Evolutionary conservation across 2,888 invertebrate genomes (phyloP).

Genomic region (Argynnis bischoffii): DNA sequence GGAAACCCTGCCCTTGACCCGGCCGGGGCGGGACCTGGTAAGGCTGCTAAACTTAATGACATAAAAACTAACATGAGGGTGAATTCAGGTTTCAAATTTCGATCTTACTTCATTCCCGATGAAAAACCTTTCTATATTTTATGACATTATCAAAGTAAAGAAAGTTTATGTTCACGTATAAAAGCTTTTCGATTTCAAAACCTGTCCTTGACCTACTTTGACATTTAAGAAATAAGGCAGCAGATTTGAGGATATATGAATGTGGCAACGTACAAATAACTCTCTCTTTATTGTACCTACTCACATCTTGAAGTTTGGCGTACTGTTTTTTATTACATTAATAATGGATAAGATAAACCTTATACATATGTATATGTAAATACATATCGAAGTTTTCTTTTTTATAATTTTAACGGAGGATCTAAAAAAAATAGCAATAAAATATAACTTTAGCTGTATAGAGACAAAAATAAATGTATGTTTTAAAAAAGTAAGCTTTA

Average conservation of each 20-base stretch:
- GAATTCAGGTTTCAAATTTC: neutral
- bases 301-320: neutral
- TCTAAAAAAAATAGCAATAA: neutral
- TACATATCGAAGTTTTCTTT: neutral
- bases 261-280: slow-evolving; percentile 6
- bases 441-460: neutral
- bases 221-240: slow-evolving; percentile 7
- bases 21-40: neutral
- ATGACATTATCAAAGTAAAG: neutral
- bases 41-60: neutral
- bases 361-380: neutral
- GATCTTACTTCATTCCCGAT: no score
- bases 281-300: neutral
- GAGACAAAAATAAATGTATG: no score
- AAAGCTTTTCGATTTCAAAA: neutral
- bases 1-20: slow-evolving; percentile 1
- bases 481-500: no score
- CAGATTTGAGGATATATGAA: neutral
- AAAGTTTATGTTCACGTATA: neutral
- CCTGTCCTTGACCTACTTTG: slow-evolving; percentile 10
- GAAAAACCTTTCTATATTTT: neutral
- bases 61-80: slow-evolving; percentile 1
- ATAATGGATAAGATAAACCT: neutral
- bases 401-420: neutral
- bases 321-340: neutral